phyloP scores from a whole-genome alignment of 2,888 invertebrate species.

The Clanis bilineata region DNA sequence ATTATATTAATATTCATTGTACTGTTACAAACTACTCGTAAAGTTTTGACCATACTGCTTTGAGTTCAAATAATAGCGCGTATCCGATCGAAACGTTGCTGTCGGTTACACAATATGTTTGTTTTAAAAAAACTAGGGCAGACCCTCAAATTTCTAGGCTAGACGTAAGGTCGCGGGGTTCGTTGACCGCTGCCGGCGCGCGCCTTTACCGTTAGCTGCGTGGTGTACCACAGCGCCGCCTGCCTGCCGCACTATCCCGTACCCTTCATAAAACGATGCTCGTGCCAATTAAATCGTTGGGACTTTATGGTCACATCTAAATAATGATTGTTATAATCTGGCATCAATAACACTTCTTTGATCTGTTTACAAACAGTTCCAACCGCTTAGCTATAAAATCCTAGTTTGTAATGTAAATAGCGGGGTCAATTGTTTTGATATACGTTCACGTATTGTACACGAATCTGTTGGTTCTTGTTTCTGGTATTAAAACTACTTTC shows the following conservation, averaged over 20 bases:
- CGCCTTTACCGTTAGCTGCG: constrained; percentile 66
- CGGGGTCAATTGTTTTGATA: neutral
- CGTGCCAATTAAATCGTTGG: neutral
- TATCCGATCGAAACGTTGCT: neutral
- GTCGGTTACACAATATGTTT: constrained; percentile 16
- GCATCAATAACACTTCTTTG: neutral
- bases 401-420: neutral
- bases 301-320: neutral
- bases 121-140: constrained; percentile 55
- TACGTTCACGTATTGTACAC: neutral
- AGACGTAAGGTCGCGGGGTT: constrained; percentile 64
- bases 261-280: constrained; percentile 34
- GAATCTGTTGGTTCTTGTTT: neutral
- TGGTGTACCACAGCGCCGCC: constrained; percentile 41
- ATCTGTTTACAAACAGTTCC: neutral
- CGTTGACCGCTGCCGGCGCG: constrained; percentile 69
- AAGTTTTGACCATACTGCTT: neutral
- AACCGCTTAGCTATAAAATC: neutral
- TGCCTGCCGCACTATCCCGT: constrained; percentile 52
- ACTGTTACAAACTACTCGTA: neutral
- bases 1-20: neutral
- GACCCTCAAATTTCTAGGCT: constrained; percentile 72
- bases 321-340: neutral
- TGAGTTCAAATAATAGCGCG: neutral
- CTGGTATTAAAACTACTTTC: constrained; percentile 11